phyloP scores from a whole-genome alignment of 2,888 invertebrate species.

The Monopis laevigella region DNA sequence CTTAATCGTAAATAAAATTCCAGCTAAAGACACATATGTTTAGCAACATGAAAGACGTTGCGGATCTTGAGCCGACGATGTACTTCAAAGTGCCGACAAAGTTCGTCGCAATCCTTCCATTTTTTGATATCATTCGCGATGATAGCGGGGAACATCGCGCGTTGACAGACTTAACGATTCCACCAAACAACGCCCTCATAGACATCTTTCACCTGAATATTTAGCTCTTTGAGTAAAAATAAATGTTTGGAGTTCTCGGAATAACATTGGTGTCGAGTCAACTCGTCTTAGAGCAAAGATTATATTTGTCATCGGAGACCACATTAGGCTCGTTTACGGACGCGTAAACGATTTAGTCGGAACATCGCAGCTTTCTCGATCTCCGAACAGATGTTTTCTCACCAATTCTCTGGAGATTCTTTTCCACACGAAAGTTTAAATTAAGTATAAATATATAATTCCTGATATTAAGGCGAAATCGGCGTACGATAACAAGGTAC shows the following conservation, averaged over 20 bases:
- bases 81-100: conserved; percentile 40
- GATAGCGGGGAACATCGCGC: conserved; percentile 38
- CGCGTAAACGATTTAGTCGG: conserved; percentile 46
- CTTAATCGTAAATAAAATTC: too few species aligned
- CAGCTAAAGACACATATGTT: too few species aligned
- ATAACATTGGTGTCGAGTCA: conserved; percentile 62
- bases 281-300: conserved; percentile 58
- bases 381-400: conserved; percentile 51
- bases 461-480: too few species aligned
- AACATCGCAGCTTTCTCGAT: conserved; percentile 6
- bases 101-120: conserved; percentile 36
- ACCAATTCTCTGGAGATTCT: conserved; percentile 32
- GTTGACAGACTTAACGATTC: conserved; percentile 58
- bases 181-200: conserved; percentile 50
- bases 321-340: conserved; percentile 54
- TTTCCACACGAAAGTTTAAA: conserved; percentile 35
- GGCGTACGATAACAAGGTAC: too few species aligned
- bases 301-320: conserved; percentile 61
- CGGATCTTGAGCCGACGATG: conserved; percentile 1
- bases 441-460: too few species aligned
- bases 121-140: conserved; percentile 63
- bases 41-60: conserved; percentile 7
- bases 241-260: conserved; percentile 59
- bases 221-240: conserved; percentile 64
- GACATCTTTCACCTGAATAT: conserved; percentile 65